Conservation (phyloP, 2,797 vertebrate genomes). For the Protonibea diacanthus region DNA sequence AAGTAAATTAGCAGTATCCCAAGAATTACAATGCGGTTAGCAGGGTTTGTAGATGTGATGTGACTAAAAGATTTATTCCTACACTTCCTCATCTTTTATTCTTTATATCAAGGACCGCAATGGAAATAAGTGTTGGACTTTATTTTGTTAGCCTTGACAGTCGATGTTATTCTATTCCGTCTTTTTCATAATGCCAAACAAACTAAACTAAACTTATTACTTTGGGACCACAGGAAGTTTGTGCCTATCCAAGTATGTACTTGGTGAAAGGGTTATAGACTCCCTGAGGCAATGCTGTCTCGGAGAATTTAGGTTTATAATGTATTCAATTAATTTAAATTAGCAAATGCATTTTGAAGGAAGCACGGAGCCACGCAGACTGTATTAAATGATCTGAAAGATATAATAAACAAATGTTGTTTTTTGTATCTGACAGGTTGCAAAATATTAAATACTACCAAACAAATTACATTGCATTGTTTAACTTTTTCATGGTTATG, state of each 20-base stretch:
- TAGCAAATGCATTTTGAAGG: too few relatives aligned
- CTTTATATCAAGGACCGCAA: background rate
- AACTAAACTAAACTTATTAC: background rate
- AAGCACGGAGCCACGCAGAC: too few relatives aligned
- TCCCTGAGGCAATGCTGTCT: background rate
- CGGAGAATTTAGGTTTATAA: background rate
- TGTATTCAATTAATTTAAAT: background rate
- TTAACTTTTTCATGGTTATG: too few relatives aligned
- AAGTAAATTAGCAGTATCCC: conserved; percentile 25
- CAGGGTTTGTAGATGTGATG: background rate
- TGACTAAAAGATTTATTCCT: conserved; percentile 1
- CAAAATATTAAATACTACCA: too few relatives aligned
- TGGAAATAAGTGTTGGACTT: conserved; percentile 3
- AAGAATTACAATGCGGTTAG: conserved; percentile 5
- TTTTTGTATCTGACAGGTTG: too few relatives aligned
- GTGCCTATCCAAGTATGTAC: background rate
- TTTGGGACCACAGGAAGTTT: conserved; percentile 1
- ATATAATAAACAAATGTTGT: too few relatives aligned
- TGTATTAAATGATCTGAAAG: too few relatives aligned
- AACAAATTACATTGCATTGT: too few relatives aligned
- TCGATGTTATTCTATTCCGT: background rate
- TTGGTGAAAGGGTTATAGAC: background rate
- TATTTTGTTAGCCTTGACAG: background rate
- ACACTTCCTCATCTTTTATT: background rate
- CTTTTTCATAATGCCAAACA: background rate